These are phyloP conservation scores for Drosophila ironensis DNA, from an alignment of 1,140 invertebrate species.

Conservation along the genomic window DNA sequence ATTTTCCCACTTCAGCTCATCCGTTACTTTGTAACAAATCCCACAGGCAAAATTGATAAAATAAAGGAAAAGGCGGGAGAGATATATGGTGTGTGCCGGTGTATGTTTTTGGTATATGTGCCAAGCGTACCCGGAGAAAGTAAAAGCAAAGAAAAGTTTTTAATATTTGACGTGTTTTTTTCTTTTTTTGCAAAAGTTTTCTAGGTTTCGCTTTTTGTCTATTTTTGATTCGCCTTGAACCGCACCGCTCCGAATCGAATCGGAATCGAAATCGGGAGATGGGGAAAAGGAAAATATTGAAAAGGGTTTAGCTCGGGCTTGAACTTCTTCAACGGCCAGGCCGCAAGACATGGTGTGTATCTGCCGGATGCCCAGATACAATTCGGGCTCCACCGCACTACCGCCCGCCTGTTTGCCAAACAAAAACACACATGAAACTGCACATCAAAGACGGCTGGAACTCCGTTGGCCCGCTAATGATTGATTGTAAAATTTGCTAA, in stretches of 20 bases:
- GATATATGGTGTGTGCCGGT: slow-evolving; percentile 9
- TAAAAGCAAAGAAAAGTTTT: slow-evolving; percentile 75
- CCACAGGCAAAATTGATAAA: slow-evolving; percentile 78
- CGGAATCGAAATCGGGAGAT: slow-evolving; percentile 50
- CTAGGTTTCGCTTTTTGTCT: too few species aligned
- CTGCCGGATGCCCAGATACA: slow-evolving; percentile 18
- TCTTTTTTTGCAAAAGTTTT: slow-evolving; percentile 48
- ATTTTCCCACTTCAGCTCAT: slow-evolving; percentile 39
- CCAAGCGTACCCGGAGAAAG: slow-evolving; percentile 53
- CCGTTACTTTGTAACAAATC: slow-evolving; percentile 75
- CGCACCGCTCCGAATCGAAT: too few species aligned
- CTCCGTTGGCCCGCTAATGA: slow-evolving; percentile 56
- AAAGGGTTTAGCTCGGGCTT: slow-evolving; percentile 69
- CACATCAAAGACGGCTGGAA: slow-evolving; percentile 58
- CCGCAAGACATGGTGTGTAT: slow-evolving; percentile 48
- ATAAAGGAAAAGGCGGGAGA: slow-evolving; percentile 31
- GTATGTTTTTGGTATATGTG: background rate
- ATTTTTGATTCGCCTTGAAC: slow-evolving; percentile 37
- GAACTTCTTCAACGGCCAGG: slow-evolving; percentile 59
- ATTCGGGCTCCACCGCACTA: background rate
- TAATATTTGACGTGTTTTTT: slow-evolving; percentile 76
- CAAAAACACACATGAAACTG: too few species aligned
- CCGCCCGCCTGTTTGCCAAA: slow-evolving; percentile 1
- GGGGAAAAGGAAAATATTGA: slow-evolving; percentile 54
- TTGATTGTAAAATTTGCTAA: slow-evolving; percentile 78